Evolutionary conservation across 2,888 invertebrate species (phyloP), one percentile per base, ranked within the genome.

Genomic region (Cantharis rufa): DNA sequence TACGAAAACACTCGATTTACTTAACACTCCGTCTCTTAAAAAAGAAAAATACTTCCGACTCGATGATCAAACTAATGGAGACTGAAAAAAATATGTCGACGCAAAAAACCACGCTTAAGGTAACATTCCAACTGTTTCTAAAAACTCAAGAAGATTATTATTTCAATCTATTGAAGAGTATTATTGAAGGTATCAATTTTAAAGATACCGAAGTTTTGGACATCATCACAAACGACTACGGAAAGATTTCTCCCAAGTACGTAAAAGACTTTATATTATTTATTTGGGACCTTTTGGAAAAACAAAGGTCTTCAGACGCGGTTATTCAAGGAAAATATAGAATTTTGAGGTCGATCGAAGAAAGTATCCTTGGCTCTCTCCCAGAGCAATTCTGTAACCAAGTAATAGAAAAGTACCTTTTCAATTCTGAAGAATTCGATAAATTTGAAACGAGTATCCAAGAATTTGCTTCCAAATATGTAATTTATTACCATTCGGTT

Each of bases 1-100:
- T 76, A 5, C 70, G 72, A 13, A 80, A 79, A 28, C 78, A 78
- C 61, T 62, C 70, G 11, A 69, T 79, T 7, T 68, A 61, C 15
- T 66, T 80, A 10, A 69, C 72, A 16, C 18, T 18, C 7, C 73
- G 69, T 62, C 15, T 69, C 27, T 62, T 62, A 15, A 62, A 69
- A 15, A 73, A 71, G 68, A 10, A 18, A 10, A 18, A 63, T 11
- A 32, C 13, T 15, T 27, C 27, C 16, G 21, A 32, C 13, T n/a
- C 68, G 1, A 21, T 78, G n/a, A 27, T 1, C 2, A 24, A 63
- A 11, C 24, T 69, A 15, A 71, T 61, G 62, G 11, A 62, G 9
- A 74, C 18, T 1, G 76, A 78, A 61, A 76, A 74, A 69, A 76
- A 76, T 74, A 5, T 63, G 1, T 71, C 78, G 2, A 32, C 76